Base-by-base conservation (phyloP, 2,113 vertebrate species). In the Turnix velox region DNA sequence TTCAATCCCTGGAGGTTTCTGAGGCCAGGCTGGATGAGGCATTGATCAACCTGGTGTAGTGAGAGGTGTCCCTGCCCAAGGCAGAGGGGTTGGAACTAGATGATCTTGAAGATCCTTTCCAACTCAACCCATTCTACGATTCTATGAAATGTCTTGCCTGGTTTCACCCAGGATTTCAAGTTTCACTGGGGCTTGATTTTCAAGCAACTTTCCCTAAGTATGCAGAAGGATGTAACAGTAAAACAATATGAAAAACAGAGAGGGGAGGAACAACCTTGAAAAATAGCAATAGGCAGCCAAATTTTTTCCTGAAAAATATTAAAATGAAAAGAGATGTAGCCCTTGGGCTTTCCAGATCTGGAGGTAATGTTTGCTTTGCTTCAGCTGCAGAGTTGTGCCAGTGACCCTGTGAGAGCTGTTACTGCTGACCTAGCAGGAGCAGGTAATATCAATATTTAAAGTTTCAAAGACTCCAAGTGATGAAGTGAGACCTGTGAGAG, bases 361-460 rank as follows among this genome's bases (percentile, higher is more conserved):
- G 27, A 76, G 61, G 28, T 58, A 68, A 37, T 35, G 6, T 90
- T 88, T 91, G 75, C 58, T 23, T 90, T 87, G 23, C 61, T 63
- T 58, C 76, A 95, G 57, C 48, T 80, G 9, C 51, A 48, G 28
- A 37, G 22, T 4, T 54, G 18, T 87, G 57, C 52, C 66, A 79
- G 14, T 75, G 65, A 57, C 76, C n/a, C 79, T 4, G 1, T 58
- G 15, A 58, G 39, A 76, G 33, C 43, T 77, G 8, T 86, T 77
- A 31, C 55, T 87, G 79, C 83, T 92, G 80, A 95, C 19, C 46
- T 51, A 33, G 63, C 88, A 88, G 76, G n/a, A 30, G 48, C 4
- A 35, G 42, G 54, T 61, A 94, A 69, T 33, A 57, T 58, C 93
- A 95, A 97, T 97, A 97, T 95, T 96, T 93, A 71, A 82, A 37